Evolutionary conservation across 1,140 invertebrate genomes (phyloP).

Genomic region (Saccostrea echinata): DNA sequence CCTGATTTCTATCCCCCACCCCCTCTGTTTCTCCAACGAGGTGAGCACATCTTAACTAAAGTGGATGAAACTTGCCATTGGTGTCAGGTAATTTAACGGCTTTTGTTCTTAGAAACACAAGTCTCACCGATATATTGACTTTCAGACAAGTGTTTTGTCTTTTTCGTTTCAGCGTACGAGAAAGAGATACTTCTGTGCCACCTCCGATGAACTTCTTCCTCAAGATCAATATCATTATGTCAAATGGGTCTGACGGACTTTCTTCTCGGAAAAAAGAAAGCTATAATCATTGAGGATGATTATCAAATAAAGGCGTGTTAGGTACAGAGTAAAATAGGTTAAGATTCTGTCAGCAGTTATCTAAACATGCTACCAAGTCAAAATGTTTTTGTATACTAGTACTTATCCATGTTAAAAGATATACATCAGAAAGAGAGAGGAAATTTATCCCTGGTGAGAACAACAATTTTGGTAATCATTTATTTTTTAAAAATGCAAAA

Average conservation of each 20-base stretch:
- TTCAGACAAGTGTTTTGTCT: neutral
- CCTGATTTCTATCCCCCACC: no score
- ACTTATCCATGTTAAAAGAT: no score
- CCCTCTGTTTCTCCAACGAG: no score
- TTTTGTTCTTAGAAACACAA: neutral
- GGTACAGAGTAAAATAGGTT: neutral
- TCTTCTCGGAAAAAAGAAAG: neutral
- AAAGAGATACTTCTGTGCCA: neutral
- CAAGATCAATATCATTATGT: conserved; percentile 14
- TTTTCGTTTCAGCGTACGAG: neutral
- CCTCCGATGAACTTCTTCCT: conserved; percentile 1
- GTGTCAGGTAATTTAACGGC: neutral
- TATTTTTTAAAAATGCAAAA: no score
- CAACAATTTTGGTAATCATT: no score
- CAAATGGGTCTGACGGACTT: neutral
- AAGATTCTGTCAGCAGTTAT: neutral
- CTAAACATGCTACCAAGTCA: neutral
- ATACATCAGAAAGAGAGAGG: no score
- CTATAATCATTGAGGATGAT: neutral
- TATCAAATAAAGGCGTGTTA: neutral
- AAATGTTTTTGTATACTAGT: no score
- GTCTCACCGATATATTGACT: neutral
- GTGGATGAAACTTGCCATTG: neutral
- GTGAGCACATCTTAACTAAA: neutral
- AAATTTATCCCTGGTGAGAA: no score